phyloP scores from a whole-genome alignment of 37 sponge, comb jelly and placozoan species.

The Halisarca cf. caerulea region DNA sequence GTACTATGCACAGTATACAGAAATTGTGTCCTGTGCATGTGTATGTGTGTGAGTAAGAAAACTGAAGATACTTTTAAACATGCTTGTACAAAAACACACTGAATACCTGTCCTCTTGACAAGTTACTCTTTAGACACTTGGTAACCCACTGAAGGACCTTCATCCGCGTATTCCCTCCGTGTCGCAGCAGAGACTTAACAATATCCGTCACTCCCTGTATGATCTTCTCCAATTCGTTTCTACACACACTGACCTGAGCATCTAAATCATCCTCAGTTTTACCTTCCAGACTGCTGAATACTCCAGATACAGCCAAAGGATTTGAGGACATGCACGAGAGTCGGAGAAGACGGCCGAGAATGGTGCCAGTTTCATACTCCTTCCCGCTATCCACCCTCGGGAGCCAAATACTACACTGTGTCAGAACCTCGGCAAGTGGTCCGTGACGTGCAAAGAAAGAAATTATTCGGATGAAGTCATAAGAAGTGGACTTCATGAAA shows the following conservation, averaged over 20 bases:
- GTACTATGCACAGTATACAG: no score
- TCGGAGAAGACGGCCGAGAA: slow-evolving; percentile 57
- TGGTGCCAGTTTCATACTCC: slow-evolving; percentile 42
- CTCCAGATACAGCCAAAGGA: neutral
- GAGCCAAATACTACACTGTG: neutral
- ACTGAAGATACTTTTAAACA: no score
- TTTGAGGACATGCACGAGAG: neutral
- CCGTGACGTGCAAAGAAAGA: slow-evolving; percentile 9
- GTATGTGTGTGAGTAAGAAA: no score
- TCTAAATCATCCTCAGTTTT: neutral
- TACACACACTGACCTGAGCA: no score
- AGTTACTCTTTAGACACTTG: slow-evolving; percentile 51
- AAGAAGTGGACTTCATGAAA: neutral
- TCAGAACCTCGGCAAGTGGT: neutral
- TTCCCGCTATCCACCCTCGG: slow-evolving; percentile 29
- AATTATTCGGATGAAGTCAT: neutral
- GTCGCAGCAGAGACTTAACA: slow-evolving; percentile 1
- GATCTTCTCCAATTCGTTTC: neutral
- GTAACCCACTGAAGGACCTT: slow-evolving; percentile 48
- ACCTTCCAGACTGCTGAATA: neutral
- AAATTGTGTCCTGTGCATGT: no score
- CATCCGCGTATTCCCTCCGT: neutral
- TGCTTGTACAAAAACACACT: no score
- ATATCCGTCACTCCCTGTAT: neutral
- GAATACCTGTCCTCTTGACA: slow-evolving; percentile 56